Evolutionary conservation across 2,797 vertebrate species (phyloP).

Genomic region (Gobio occitaniae): DNA sequence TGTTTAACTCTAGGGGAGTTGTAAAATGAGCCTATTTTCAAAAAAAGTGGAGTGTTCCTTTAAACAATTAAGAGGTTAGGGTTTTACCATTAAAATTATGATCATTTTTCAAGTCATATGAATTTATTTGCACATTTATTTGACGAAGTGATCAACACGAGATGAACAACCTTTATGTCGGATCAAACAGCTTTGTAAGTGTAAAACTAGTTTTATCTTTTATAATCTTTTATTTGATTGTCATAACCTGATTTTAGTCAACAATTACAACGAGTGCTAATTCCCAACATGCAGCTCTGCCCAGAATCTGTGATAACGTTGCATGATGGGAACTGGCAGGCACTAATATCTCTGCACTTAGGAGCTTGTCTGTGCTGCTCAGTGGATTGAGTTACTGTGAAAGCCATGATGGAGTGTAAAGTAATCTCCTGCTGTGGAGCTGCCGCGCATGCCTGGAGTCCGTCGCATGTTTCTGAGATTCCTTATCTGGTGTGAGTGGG

Average conservation of each 20-base stretch:
- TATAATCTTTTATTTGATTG: not conserved
- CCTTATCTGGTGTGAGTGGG: constrained; percentile 16
- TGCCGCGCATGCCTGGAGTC: constrained; percentile 50
- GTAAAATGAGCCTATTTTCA: too few species aligned
- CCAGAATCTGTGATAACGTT: constrained; percentile 11
- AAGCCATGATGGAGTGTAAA: constrained; percentile 81
- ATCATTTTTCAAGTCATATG: not conserved
- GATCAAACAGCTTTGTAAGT: too few species aligned
- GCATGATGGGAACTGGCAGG: constrained; percentile 27
- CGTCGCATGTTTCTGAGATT: constrained; percentile 43
- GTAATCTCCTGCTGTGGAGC: constrained; percentile 63
- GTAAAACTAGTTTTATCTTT: not conserved
- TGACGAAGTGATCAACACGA: not conserved
- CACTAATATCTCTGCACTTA: constrained; percentile 41
- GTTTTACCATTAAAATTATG: not conserved
- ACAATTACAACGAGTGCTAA: not conserved
- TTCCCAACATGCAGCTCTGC: not conserved
- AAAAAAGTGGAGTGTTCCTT: too few species aligned
- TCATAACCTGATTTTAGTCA: not conserved
- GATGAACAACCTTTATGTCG: not conserved
- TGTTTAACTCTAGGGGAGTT: too few species aligned
- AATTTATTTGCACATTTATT: not conserved
- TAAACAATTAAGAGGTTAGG: not conserved
- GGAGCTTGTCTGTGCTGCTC: constrained; percentile 49
- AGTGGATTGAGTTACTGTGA: constrained; percentile 73